These are phyloP conservation scores for Drosophila albomicans DNA, from an alignment of 1,140 invertebrate genomes.

Conservation along the genomic window DNA sequence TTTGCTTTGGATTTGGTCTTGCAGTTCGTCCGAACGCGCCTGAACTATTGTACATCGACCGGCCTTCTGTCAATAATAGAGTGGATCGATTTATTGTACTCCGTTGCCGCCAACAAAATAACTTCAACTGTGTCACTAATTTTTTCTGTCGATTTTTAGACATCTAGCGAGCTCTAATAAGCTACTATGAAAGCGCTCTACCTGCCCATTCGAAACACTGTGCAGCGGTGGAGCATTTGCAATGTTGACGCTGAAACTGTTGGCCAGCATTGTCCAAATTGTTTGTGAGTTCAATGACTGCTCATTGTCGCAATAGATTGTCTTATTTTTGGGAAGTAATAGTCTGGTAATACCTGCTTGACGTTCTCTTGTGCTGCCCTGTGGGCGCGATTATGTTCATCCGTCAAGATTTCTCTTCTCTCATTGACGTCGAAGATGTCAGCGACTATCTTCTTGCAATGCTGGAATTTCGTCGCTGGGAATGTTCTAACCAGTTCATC, in stretches of 20 bases:
- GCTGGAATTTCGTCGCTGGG: constrained; percentile 7
- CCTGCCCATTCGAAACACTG: neutral
- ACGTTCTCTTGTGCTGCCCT: constrained; percentile 29
- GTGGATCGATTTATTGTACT: neutral
- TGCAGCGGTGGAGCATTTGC: neutral
- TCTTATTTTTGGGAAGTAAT: constrained; percentile 44
- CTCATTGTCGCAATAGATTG: constrained; percentile 21
- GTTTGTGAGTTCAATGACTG: neutral
- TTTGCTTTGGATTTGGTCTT: neutral
- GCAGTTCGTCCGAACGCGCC: neutral
- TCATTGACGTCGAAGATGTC: neutral
- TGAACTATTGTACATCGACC: neutral
- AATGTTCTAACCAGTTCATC: neutral
- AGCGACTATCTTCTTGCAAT: neutral
- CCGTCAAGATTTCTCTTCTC: neutral
- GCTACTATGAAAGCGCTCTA: neutral
- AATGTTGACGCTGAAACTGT: neutral
- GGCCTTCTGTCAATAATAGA: neutral
- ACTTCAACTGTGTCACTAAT: neutral
- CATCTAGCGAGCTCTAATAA: neutral
- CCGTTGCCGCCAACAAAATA: neutral
- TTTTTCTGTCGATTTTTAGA: neutral
- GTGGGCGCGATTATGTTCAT: neutral
- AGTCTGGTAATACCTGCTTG: constrained; percentile 13
- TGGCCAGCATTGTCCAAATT: neutral